Evolutionary conservation across 2,113 vertebrate species (phyloP).

Genomic region (Epinephelus lanceolatus): DNA sequence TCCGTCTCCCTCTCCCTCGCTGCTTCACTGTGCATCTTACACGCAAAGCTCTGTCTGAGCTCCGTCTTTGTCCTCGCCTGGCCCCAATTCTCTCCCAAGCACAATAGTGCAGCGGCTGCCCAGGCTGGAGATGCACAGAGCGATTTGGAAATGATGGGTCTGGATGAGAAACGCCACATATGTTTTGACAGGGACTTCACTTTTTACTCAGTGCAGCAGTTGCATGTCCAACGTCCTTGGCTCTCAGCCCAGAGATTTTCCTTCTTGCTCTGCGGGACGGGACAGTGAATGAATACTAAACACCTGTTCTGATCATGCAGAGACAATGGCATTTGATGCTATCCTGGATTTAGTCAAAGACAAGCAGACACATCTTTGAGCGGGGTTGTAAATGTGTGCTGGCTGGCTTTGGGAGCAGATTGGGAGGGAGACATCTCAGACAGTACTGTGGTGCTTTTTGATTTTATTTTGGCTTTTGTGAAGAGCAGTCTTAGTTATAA

Average conservation of each 20-base stretch:
- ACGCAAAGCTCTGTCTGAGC: conserved; percentile 21
- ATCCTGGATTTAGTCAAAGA: conserved; percentile 32
- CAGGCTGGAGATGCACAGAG: conserved; percentile 43
- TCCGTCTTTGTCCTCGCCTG: conserved; percentile 32
- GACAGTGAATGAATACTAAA: conserved; percentile 62
- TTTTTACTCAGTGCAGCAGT: conserved; percentile 47
- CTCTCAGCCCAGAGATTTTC: conserved; percentile 63
- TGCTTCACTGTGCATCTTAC: conserved; percentile 27
- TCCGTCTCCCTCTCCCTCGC: conserved; percentile 31
- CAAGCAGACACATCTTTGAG: conserved; percentile 28
- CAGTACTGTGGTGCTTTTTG: neutral
- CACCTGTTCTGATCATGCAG: conserved; percentile 42
- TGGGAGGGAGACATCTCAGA: conserved; percentile 22
- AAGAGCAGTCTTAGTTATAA: neutral
- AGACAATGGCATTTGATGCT: conserved; percentile 36
- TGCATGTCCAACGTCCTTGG: conserved; percentile 57
- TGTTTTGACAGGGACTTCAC: conserved; percentile 61
- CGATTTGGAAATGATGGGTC: conserved; percentile 51
- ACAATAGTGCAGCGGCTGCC: conserved; percentile 44
- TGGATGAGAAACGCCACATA: conserved; percentile 47
- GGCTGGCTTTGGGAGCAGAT: neutral
- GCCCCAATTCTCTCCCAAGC: conserved; percentile 44
- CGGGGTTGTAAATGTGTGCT: conserved; percentile 20
- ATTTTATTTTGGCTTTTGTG: neutral
- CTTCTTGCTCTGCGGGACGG: conserved; percentile 29